phyloP scores from a whole-genome alignment of 2,113 vertebrate species.

The Channa argus region DNA sequence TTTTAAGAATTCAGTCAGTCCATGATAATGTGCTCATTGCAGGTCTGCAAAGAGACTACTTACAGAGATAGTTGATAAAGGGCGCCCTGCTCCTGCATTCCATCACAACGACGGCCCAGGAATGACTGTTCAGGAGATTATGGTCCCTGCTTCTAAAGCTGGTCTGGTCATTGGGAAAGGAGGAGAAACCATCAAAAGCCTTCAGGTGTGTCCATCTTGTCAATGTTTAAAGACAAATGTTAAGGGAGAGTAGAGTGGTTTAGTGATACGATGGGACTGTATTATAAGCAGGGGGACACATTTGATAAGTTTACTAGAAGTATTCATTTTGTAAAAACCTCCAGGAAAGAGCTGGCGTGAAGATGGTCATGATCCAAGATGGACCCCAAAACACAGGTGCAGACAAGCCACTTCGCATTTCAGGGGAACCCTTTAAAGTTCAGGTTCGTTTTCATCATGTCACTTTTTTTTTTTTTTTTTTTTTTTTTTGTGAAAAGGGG shows the following conservation, averaged over 20 bases:
- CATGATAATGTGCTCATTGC: not conserved
- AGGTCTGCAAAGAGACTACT: conserved; percentile 94
- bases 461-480: no score
- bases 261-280: not conserved
- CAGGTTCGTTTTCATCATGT: conserved; percentile 81
- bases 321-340: not conserved
- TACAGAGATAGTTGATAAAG: conserved; percentile 97
- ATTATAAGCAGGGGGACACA: no score
- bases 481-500: no score
- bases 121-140: conserved; percentile 97
- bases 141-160: conserved; percentile 97
- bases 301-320: not conserved
- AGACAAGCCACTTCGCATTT: conserved; percentile 98
- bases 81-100: conserved; percentile 94
- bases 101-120: conserved; percentile 95
- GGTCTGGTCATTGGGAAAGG: conserved; percentile 98
- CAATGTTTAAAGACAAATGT: not conserved
- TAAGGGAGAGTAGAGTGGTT: no score
- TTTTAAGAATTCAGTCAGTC: no score
- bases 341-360: conserved; percentile 96
- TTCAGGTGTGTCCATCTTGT: conserved; percentile 84
- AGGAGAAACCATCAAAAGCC: conserved; percentile 97
- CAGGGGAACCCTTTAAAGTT: conserved; percentile 98
- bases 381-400: conserved; percentile 98
- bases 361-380: conserved; percentile 99